Base-by-base conservation (phyloP, 1,140 invertebrate genomes). In the Apocrypta bakeri region DNA sequence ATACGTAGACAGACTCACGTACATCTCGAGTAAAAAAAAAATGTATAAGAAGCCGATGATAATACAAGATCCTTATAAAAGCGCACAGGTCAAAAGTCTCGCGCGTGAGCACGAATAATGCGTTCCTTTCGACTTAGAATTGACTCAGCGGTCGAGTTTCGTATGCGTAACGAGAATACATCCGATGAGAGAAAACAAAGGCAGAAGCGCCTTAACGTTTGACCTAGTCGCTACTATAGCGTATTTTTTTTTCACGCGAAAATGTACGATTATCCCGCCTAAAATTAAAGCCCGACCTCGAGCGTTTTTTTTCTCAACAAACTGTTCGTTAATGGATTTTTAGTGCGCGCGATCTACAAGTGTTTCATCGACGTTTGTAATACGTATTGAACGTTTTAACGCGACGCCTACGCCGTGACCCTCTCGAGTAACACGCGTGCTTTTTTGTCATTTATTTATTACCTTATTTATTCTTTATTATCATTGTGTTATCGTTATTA, bases 281-380 rank as follows among this genome's bases (percentile, higher is more conserved):
- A 85, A 79, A 86, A 85, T 85, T 86, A 64, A 82, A 76, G 73
- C 29, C 61, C 56, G 63, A 69, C 63, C 73, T 61, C 64, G 27
- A 11, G 29, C 31, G 25, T 63, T 33, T 71, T 64, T 17, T 69
- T 40, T 48, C n/a, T n/a, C n/a, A n/a, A n/a, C n/a, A n/a, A n/a
- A 63, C 37, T 40, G 73, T 86, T 81, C 85, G 85, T 86, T 85
- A 85, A 85, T 86, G 86, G 85, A 85, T 84, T 77, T 76, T 81
- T 81, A 24, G 64, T n/a, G 64, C 81, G 84, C 68, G 33, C 24
- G 42, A 79, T 25, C 27, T 69, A 79, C 76, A 79, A 79, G n/a
- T 79, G 17, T 56, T 56, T n/a, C 48, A 6, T 56, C 17, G 48
- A 56, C 17, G 48, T 48, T 12, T 48, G 8, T n/a, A n/a, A 21